Evolutionary conservation across 2,888 invertebrate species (phyloP).

Genomic region (Lasioglossum morio): DNA sequence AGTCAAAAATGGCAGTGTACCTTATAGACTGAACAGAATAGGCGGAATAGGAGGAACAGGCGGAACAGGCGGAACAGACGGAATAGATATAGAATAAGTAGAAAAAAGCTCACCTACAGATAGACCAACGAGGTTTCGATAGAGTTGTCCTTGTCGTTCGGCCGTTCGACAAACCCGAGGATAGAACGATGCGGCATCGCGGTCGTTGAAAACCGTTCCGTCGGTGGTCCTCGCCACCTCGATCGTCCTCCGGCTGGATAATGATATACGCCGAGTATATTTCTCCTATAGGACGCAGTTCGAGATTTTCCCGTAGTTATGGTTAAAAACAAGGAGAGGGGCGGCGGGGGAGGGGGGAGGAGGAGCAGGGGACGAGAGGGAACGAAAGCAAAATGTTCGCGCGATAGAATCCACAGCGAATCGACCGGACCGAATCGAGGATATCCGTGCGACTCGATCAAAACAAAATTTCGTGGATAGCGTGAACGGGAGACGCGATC

Average conservation of each 20-base stretch:
- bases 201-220: slow-evolving; percentile 42
- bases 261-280: neutral
- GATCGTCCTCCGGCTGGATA: slow-evolving; percentile 34
- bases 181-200: slow-evolving; percentile 59
- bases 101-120: slow-evolving; percentile 50
- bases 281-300: slow-evolving; percentile 36
- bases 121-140: slow-evolving; percentile 57
- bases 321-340: slow-evolving; percentile 8
- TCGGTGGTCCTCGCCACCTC: slow-evolving; percentile 59
- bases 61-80: too few relatives aligned
- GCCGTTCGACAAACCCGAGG: slow-evolving; percentile 51
- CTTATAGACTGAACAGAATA: neutral
- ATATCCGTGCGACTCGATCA: slow-evolving; percentile 45
- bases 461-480: slow-evolving; percentile 67
- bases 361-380: neutral
- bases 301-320: slow-evolving; percentile 34
- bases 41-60: neutral
- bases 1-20: neutral
- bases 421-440: slow-evolving; percentile 23
- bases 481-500: slow-evolving; percentile 60
- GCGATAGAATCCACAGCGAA: slow-evolving; percentile 23
- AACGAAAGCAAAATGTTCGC: slow-evolving; percentile 29
- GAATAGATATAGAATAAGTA: neutral
- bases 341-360: neutral
- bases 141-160: slow-evolving; percentile 58